A percentile compares a stretch with the other conserved stretches of the same genome.
These are phyloP conservation scores for Nebria salina DNA, from an alignment of 2,888 invertebrate species.

Conservation along the genomic window DNA sequence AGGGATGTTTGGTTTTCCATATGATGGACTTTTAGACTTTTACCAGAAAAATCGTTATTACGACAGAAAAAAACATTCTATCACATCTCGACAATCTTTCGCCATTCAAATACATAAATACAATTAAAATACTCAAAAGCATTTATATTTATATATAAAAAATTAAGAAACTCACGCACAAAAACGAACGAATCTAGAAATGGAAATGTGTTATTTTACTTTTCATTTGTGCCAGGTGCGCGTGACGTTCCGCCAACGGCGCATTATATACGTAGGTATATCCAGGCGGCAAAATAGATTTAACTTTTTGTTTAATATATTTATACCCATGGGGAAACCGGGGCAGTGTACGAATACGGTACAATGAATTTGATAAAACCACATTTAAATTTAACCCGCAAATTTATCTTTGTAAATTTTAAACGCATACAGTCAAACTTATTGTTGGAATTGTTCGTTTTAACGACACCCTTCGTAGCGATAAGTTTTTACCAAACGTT, in stretches of 20 bases:
- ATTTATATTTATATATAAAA: too few relatives aligned
- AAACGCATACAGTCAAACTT: background rate
- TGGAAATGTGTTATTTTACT: too few relatives aligned
- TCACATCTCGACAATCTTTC: too few relatives aligned
- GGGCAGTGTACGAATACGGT: background rate
- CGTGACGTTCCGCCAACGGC: too few relatives aligned
- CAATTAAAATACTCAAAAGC: too few relatives aligned
- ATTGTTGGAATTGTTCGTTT: background rate
- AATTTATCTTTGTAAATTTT: background rate
- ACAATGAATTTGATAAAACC: constrained; percentile 1
- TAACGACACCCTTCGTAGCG: background rate
- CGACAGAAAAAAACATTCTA: too few relatives aligned
- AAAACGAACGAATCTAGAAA: too few relatives aligned
- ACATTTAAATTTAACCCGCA: background rate
- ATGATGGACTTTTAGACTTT: background rate
- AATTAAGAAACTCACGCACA: too few relatives aligned
- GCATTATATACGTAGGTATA: background rate
- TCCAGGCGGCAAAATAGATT: background rate
- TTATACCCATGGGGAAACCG: background rate
- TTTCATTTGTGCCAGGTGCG: too few relatives aligned
- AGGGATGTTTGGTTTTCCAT: background rate
- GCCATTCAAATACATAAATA: too few relatives aligned
- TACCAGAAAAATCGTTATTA: background rate
- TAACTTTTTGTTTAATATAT: background rate
- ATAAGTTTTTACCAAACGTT: background rate